phyloP scores from a whole-genome alignment of 2,113 vertebrate species.

The Kryptolebias marmoratus region DNA sequence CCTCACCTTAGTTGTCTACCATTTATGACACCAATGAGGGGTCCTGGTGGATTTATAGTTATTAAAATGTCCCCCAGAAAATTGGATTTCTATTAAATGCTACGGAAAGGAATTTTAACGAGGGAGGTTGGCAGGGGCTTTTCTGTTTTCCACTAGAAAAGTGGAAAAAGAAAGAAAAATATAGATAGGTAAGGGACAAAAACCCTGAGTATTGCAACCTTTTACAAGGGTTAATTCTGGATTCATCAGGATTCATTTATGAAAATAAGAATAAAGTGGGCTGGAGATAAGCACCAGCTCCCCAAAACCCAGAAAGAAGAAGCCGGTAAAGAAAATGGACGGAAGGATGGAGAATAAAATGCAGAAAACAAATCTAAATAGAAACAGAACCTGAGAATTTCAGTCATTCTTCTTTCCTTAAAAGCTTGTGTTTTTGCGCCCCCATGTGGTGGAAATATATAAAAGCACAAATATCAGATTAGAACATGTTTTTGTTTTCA shows the following conservation, averaged over 20 bases:
- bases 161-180: slow-evolving; percentile 2
- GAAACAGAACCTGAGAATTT: slow-evolving; percentile 9
- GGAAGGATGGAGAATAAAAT: neutral
- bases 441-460: slow-evolving; percentile 44
- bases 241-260: slow-evolving; percentile 12
- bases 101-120: slow-evolving; percentile 72
- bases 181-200: slow-evolving; percentile 13
- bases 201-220: slow-evolving; percentile 17
- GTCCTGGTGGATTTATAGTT: slow-evolving; percentile 61
- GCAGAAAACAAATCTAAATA: slow-evolving; percentile 34
- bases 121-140: slow-evolving; percentile 56
- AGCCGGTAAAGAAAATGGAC: no score
- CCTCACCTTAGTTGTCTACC: slow-evolving; percentile 53
- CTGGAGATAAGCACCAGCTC: no score
- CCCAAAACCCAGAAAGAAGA: no score
- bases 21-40: slow-evolving; percentile 48
- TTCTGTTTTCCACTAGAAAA: slow-evolving; percentile 44
- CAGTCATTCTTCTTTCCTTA: neutral
- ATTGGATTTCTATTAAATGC: slow-evolving; percentile 78
- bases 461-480: slow-evolving; percentile 16
- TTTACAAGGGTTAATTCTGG: slow-evolving; percentile 11
- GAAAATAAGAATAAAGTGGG: neutral
- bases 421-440: slow-evolving; percentile 50
- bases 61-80: slow-evolving; percentile 71
- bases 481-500: neutral